Evolutionary conservation across 1,140 invertebrate genomes (phyloP).

Genomic region (Eumaeus atala): DNA sequence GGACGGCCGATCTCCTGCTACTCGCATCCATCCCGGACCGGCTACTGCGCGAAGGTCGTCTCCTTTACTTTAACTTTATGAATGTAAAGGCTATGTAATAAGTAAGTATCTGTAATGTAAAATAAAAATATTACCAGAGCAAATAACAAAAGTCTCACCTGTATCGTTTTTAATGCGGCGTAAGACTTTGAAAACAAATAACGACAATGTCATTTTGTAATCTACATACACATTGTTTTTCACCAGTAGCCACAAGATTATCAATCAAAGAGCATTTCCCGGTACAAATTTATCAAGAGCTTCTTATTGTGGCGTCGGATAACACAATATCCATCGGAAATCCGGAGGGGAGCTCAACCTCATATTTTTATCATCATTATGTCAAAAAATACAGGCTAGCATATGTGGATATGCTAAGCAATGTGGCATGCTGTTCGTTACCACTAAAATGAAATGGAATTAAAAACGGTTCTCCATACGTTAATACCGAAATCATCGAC

Average conservation of each 20-base stretch:
- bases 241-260: conserved; percentile 34
- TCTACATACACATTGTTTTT: conserved; percentile 27
- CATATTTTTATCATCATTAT: conserved; percentile 73
- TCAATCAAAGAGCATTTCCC: conserved; percentile 67
- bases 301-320: conserved; percentile 67
- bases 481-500: no score
- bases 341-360: conserved; percentile 67
- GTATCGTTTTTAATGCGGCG: no score
- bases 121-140: no score
- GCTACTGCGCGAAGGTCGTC: no score
- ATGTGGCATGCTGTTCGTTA: not conserved
- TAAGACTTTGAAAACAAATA: conserved; percentile 1
- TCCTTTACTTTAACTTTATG: no score
- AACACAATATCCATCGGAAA: conserved; percentile 70
- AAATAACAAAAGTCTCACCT: no score
- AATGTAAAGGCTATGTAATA: no score
- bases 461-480: no score
- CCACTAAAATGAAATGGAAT: not conserved
- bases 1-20: no score
- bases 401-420: conserved; percentile 28
- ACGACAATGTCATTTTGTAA: not conserved
- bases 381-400: conserved; percentile 46
- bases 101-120: no score
- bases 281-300: conserved; percentile 67
- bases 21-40: no score